Base-by-base conservation (phyloP, 1,140 invertebrate genomes). In the Drosophila melanica region DNA sequence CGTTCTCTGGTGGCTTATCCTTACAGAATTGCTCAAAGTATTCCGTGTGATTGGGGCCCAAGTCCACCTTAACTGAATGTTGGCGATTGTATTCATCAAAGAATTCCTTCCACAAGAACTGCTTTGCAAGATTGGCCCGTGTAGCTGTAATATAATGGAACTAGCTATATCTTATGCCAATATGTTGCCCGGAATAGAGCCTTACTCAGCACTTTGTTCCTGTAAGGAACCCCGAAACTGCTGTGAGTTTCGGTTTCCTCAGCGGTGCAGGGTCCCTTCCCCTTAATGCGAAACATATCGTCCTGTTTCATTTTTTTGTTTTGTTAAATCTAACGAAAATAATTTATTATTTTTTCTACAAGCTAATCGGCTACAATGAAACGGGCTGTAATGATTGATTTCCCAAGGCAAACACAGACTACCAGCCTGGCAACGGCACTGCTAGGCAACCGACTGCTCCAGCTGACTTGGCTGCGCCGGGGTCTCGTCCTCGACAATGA, bases 21-120 rank as follows among this genome's bases (percentile, higher is more conserved):
- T 91, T 91, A 47, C 90, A 91, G 63, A 65, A 91, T 10, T 91
- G 60, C 42, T 87, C 90, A 41, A 75, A 91, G 33, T 91, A 91
- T 53, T 91, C 90, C 0, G 85, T 75, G 6, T 76, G 70, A 18
- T 79, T 45, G 7, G 71, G 72, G 1, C 53, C 74, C 37, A 63
- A 35, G 6, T 67, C 59, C 0, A 9, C 12, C 3, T 53, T 27
- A 1, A 27, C 33, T 0, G 60, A 68, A n/a, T 59, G 58, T 14
- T 85, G 76, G 3, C 86, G 90, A n/a, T 76, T 79, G 42, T 91
- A 91, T 41, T 91, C 90, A n/a, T 57, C 75, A 23, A 78, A 87
- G 1, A 90, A 57, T 20, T 91, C 86, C 11, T 91, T 73, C 90
- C 90, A 91, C 10, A 91, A 37, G 9, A 89, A 91, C 54, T 91